These are phyloP conservation scores for Portunus trituberculatus DNA, from an alignment of 1,140 invertebrate genomes.

Conservation along the genomic window DNA sequence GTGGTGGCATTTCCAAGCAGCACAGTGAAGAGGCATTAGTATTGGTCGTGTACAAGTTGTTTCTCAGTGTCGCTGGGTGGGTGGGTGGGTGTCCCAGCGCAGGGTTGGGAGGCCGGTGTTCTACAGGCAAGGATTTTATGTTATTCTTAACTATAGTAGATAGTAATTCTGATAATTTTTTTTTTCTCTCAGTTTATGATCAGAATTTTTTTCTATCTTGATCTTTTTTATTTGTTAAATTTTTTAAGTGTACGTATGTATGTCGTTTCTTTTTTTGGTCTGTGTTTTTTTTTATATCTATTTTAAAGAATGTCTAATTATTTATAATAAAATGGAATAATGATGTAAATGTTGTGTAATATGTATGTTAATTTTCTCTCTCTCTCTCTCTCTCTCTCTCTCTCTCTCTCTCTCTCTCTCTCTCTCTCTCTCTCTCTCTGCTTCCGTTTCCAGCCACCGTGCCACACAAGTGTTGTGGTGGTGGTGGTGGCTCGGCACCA, in stretches of 20 bases:
- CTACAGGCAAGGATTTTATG: neutral
- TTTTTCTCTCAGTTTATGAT: neutral
- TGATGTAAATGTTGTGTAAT: neutral
- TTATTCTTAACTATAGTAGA: neutral
- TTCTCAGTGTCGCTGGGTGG: neutral
- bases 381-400: neutral
- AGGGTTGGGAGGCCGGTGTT: neutral
- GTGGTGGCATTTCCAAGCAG: neutral
- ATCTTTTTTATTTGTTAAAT: neutral
- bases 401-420: neutral
- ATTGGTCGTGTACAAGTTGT: neutral
- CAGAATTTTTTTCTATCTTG: neutral
- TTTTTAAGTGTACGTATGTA: no score
- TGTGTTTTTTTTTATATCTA: neutral
- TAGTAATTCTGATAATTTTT: neutral
- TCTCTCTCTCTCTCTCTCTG: neutral
- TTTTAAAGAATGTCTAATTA: neutral
- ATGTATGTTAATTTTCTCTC: neutral
- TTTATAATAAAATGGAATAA: constrained; percentile 1
- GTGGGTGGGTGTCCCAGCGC: neutral
- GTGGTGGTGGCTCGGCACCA: no score
- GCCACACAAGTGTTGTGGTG: no score
- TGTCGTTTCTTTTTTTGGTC: no score
- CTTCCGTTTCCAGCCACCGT: neutral
- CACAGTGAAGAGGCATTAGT: neutral